Conservation (phyloP, 2,888 invertebrate species). For the Nematopogon swammerdamellus region DNA sequence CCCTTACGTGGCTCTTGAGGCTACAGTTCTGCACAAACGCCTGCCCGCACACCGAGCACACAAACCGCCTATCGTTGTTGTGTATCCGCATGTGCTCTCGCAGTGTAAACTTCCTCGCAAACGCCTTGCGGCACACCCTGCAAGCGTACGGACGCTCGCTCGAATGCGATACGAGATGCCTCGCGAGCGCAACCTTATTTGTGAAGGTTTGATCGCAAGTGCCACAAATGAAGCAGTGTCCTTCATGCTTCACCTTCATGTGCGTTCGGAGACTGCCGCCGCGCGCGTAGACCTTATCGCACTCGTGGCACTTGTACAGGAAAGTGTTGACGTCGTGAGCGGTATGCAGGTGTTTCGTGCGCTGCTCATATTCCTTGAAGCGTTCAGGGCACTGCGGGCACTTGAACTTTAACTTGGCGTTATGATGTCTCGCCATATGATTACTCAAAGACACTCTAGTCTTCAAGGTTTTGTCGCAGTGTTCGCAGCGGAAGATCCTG, state of each 20-base stretch:
- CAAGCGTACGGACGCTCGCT: conserved; percentile 26
- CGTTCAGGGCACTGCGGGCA: conserved; percentile 44
- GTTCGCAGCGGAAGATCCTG: neutral
- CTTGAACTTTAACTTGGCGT: conserved; percentile 16
- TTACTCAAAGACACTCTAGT: too few species aligned
- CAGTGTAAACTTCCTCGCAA: conserved; percentile 7
- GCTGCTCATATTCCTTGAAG: conserved; percentile 41
- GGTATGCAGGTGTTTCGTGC: conserved; percentile 34
- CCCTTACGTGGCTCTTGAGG: neutral
- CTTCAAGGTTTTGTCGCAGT: too few species aligned
- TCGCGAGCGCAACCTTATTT: conserved; percentile 31
- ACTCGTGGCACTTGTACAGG: conserved; percentile 27
- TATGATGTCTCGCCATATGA: neutral
- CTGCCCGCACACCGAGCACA: neutral
- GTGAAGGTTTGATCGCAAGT: conserved; percentile 35
- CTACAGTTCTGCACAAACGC: neutral
- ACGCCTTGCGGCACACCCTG: conserved; percentile 20
- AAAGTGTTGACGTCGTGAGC: conserved; percentile 28
- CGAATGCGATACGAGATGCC: conserved; percentile 50
- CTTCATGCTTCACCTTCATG: conserved; percentile 35
- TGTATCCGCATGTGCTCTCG: conserved; percentile 30
- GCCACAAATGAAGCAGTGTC: conserved; percentile 33
- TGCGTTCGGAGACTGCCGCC: conserved; percentile 42
- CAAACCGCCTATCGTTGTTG: conserved; percentile 30
- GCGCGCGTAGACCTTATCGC: conserved; percentile 32